Percentiles rank a stretch among this genome's conserved stretches.
phyloP scores from a whole-genome alignment of 2,888 invertebrate genomes.

The Drosophila atripex region DNA sequence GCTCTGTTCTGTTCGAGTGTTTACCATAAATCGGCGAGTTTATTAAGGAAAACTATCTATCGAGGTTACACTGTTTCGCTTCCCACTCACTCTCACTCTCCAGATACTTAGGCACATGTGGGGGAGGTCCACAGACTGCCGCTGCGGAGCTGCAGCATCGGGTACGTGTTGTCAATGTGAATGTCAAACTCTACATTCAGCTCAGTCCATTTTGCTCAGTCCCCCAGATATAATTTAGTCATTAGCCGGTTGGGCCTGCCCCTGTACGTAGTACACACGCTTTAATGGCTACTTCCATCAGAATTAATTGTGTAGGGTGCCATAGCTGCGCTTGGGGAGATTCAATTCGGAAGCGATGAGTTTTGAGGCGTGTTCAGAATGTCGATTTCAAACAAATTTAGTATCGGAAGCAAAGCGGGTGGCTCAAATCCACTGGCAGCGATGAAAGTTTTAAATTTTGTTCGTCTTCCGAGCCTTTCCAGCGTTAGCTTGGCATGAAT shows the following conservation, averaged over 20 bases:
- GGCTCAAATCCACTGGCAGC: no score
- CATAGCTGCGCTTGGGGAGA: conserved; percentile 17
- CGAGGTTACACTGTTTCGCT: conserved; percentile 21
- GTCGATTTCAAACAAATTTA: not conserved
- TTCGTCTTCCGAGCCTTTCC: not conserved
- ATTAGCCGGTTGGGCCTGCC: conserved; percentile 20
- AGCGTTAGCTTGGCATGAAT: conserved; percentile 1
- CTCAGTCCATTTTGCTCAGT: not conserved
- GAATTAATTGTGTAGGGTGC: conserved; percentile 14
- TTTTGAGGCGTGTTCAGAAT: not conserved
- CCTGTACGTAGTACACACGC: not conserved
- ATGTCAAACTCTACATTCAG: not conserved
- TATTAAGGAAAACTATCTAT: conserved; percentile 62
- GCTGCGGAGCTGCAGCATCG: conserved; percentile 2
- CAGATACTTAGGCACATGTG: not conserved
- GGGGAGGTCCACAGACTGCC: not conserved
- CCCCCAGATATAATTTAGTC: conserved; percentile 36
- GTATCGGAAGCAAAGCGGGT: not conserved
- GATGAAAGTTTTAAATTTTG: no score
- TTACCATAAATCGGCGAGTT: conserved; percentile 47
- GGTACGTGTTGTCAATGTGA: conserved; percentile 5
- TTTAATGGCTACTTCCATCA: conserved; percentile 33
- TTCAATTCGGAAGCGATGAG: conserved; percentile 5
- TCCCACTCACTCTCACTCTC: conserved; percentile 12
- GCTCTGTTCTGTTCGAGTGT: not conserved